These are phyloP conservation scores for Alexandromys fortis DNA, from an alignment of 2,113 vertebrate species.

Conservation along the genomic window DNA sequence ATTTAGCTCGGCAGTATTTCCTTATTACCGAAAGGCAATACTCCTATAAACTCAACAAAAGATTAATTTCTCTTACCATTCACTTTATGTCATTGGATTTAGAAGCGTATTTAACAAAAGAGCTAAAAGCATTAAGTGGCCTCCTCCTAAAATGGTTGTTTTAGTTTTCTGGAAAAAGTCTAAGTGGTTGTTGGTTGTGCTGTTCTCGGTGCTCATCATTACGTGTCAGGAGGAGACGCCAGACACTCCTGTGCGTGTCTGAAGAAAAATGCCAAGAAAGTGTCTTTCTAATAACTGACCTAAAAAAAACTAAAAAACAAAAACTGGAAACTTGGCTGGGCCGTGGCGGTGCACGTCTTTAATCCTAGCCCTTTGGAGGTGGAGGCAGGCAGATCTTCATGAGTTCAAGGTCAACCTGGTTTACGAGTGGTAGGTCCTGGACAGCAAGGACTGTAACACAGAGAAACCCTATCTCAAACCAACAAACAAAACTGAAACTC, in stretches of 20 bases:
- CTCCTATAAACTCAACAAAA: not conserved
- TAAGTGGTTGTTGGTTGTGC: not conserved
- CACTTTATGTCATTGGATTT: not conserved
- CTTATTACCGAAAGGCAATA: conserved; percentile 43
- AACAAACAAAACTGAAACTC: not conserved
- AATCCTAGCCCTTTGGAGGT: too few species aligned
- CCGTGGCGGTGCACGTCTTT: too few species aligned
- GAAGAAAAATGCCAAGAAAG: not conserved
- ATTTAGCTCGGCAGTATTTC: not conserved
- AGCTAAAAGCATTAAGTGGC: not conserved
- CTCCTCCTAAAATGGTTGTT: not conserved
- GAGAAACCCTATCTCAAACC: too few species aligned
- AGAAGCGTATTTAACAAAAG: not conserved
- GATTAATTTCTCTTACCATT: not conserved
- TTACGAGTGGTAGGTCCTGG: too few species aligned
- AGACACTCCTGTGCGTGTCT: not conserved
- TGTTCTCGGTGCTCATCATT: not conserved
- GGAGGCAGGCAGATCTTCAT: too few species aligned
- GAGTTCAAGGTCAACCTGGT: too few species aligned
- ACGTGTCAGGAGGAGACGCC: too few species aligned
- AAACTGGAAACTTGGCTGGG: too few species aligned
- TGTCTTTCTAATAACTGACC: not conserved
- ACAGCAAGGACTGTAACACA: too few species aligned
- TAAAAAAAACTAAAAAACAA: not conserved
- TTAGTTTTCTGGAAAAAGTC: conserved; percentile 29